Evolutionary conservation across 2,113 vertebrate genomes (phyloP).

Genomic region (Pelmatolapia mariae): DNA sequence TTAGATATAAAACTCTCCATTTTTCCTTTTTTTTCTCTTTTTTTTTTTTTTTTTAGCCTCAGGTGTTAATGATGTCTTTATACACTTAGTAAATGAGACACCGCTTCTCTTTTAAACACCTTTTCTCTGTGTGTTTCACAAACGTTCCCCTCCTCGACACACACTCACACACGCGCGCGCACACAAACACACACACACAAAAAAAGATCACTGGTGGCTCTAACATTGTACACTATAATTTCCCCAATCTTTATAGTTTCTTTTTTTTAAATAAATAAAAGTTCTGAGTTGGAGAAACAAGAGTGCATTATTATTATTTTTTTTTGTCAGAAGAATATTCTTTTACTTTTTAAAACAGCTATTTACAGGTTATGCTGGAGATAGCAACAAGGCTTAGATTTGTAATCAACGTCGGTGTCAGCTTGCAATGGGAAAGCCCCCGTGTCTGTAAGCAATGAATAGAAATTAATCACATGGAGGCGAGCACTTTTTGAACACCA

Average conservation of each 20-base stretch:
- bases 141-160: not conserved
- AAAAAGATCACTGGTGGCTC: constrained; percentile 16
- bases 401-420: constrained; percentile 9
- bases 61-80: constrained; percentile 50
- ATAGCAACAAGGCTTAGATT: constrained; percentile 28
- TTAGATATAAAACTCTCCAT: constrained; percentile 71
- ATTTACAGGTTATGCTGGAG: constrained; percentile 59
- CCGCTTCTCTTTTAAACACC: constrained; percentile 15
- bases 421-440: constrained; percentile 10
- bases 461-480: constrained; percentile 35
- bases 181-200: not conserved
- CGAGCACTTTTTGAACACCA: constrained; percentile 34
- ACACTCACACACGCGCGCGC: not conserved
- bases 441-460: constrained; percentile 11
- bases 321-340: constrained; percentile 47
- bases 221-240: constrained; percentile 19
- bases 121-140: not conserved
- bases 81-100: constrained; percentile 43
- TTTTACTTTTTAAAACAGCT: constrained; percentile 53
- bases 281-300: constrained; percentile 55
- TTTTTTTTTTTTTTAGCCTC: constrained; percentile 21
- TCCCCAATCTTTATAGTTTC: constrained; percentile 18
- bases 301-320: constrained; percentile 53
- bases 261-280: constrained; percentile 68
- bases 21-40: not conserved